Base-by-base conservation (phyloP, 2,113 vertebrate species). In the Tonatia bakeri region DNA sequence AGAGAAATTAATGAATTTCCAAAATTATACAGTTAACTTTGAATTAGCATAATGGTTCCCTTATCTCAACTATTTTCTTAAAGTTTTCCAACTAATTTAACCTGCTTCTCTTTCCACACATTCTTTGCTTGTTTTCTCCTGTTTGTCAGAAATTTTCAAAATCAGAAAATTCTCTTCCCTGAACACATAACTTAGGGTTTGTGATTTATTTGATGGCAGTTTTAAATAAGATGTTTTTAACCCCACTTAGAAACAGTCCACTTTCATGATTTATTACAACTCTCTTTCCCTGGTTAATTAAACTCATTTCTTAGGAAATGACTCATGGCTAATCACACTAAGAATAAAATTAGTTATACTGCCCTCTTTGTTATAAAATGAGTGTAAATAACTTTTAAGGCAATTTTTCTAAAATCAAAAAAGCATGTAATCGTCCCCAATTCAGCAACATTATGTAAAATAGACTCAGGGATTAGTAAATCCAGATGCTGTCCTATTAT, bases 271-370 rank as follows among this genome's bases (percentile, higher is more conserved):
- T 98, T 99, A 98, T 98, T 97, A 98, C 97, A 98, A 98, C 95
- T 96, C 98, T 98, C 98, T 98, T 98, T 98, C 97, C 86, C 98
- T 98, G 97, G 97, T 98, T 98, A 98, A 98, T 98, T 98, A 98
- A 98, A 98, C 97, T 98, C 98, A 97, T 98, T 99, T 98, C 98
- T 98, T 98, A 98, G 98, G 97, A 99, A 98, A 98, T 98, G 98
- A 98, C 98, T 98, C 98, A 98, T 98, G 97, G 97, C 97, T 98
- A 98, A 98, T 98, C 98, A 98, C 14, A 86, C 97, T 96, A 97
- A 98, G 98, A 98, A 98, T 97, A 98, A 98, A 98, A 98, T 98
- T 98, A 98, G 97, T 96, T 98, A 98, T 98, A 97, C 97, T 98
- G 88, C 98, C 97, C 97, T 97, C 97, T 98, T 98, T 98, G 98